phyloP scores from a whole-genome alignment of 2,888 invertebrate species.

The Cheilosia vernalis region DNA sequence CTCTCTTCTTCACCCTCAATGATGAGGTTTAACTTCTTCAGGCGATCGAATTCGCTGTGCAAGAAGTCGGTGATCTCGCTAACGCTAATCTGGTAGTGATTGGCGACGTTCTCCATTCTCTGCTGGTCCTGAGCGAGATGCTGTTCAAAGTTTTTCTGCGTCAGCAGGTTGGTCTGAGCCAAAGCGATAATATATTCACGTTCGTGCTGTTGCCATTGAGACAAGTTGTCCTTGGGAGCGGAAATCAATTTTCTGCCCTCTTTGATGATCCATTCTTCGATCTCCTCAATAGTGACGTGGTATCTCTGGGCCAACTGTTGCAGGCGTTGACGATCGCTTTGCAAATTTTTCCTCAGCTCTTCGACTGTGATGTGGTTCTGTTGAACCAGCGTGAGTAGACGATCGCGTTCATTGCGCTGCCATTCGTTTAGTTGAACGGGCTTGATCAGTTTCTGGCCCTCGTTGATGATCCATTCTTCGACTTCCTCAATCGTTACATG shows the following conservation, averaged over 20 bases:
- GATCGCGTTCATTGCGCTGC: slow-evolving; percentile 77
- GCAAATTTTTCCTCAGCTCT: slow-evolving; percentile 78
- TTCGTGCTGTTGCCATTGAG: slow-evolving; percentile 79
- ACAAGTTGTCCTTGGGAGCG: slow-evolving; percentile 29
- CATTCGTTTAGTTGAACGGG: slow-evolving; percentile 77
- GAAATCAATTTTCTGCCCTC: too few relatives aligned
- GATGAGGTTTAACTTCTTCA: slow-evolving; percentile 78
- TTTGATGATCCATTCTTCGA: slow-evolving; percentile 79
- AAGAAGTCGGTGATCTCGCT: slow-evolving; percentile 80
- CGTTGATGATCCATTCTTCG: slow-evolving; percentile 80
- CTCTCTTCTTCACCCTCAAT: slow-evolving; percentile 63
- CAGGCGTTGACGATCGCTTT: slow-evolving; percentile 77
- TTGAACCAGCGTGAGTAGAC: slow-evolving; percentile 77
- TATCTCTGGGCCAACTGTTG: slow-evolving; percentile 78
- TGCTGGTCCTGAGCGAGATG: slow-evolving; percentile 78
- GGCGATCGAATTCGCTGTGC: slow-evolving; percentile 76
- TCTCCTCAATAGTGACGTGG: slow-evolving; percentile 78
- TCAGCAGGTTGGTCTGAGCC: slow-evolving; percentile 77
- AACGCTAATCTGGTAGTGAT: slow-evolving; percentile 78
- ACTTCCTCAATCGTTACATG: slow-evolving; percentile 81
- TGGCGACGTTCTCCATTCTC: slow-evolving; percentile 78
- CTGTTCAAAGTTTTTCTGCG: slow-evolving; percentile 79
- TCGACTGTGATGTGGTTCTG: slow-evolving; percentile 79
- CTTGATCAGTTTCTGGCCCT: slow-evolving; percentile 75
- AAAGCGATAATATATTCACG: slow-evolving; percentile 77